A percentile compares a stretch with the other conserved stretches of the same genome.
Evolutionary conservation across 2,888 invertebrate genomes (phyloP).

Genomic region (Rugalucina vietnamica): DNA sequence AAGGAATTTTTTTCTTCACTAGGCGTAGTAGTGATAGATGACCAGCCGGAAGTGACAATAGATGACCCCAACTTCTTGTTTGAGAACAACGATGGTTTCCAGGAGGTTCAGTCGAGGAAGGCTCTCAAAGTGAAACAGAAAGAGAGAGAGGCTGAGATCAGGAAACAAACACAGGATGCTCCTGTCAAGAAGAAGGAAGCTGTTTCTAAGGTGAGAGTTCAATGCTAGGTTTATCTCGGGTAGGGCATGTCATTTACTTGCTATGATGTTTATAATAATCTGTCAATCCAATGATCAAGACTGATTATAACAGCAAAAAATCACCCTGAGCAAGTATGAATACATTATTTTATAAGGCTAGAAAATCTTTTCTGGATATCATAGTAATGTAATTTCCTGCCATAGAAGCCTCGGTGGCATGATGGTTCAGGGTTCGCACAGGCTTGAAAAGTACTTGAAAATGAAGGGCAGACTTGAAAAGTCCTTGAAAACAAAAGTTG

Average conservation of each 20-base stretch:
- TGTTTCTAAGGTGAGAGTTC: conserved; percentile 63
- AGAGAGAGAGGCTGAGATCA: conserved; percentile 83
- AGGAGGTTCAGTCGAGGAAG: conserved; percentile 93
- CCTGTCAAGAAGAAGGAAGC: conserved; percentile 68
- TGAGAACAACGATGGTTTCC: conserved; percentile 88
- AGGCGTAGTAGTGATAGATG: conserved; percentile 86
- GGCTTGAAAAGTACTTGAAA: too few relatives aligned
- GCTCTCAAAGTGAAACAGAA: conserved; percentile 82
- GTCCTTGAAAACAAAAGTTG: too few relatives aligned
- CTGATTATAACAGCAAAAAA: conserved; percentile 3
- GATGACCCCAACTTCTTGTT: conserved; percentile 84
- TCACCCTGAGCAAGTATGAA: neutral
- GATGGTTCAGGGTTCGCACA: too few relatives aligned
- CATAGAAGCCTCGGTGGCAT: too few relatives aligned
- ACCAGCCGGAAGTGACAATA: conserved; percentile 85
- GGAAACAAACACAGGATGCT: conserved; percentile 77
- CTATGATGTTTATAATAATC: conserved; percentile 42
- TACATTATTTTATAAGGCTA: too few relatives aligned
- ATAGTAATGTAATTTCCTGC: too few relatives aligned
- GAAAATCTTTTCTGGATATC: too few relatives aligned
- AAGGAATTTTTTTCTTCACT: conserved; percentile 39
- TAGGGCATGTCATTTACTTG: conserved; percentile 27
- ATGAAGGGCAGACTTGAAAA: too few relatives aligned
- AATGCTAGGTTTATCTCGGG: neutral
- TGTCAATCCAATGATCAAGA: conserved; percentile 33